Base-by-base conservation (phyloP, 2,888 invertebrate species). In the Dasysyrphus albostriatus region DNA sequence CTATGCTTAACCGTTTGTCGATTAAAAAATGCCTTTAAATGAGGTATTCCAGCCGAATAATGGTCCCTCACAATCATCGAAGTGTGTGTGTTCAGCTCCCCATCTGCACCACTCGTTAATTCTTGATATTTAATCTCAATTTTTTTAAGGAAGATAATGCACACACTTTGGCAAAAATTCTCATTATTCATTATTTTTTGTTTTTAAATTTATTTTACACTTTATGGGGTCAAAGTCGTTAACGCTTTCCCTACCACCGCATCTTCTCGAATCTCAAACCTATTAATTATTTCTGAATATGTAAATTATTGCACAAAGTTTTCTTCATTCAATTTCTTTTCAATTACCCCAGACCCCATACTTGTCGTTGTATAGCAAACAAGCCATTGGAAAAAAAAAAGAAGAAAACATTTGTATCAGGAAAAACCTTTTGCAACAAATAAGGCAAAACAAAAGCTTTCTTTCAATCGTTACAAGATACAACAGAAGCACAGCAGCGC, bases 201-300 rank as follows among this genome's bases (percentile, higher is more conserved):
- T 9, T 19, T 24, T 51, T 51, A 2, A 29, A 12, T 12, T 12
- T 12, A 39, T 51, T 29, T 56, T 2, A 19, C 16, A 14, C n/a
- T 8, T 42, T 24, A 14, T 4, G 5, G 5, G 8, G 14, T 42
- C 12, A 34, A 16, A 61, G 14, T 14, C 16, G 24, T 42, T 39
- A 24, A 61, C 61, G 24, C 42, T 63, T 63, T 63, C 61, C 42
- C 24, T 63, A 3, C 8, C 14, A 16, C 16, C 24, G 3, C 2
- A 58, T 10, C 58, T 16, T 56, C 7, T 9, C 24, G 2, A 54
- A 10, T 29, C 2, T 29, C 24, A 24, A 24, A 29, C 14, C n/a
- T 9, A 63, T 63, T n/a, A 63, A 63, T 63, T 63, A 63, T 63
- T 44, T 29, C 29, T 24, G 42, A 44, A 24, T 51, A 51, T n/a